Conservation (phyloP, 1,140 invertebrate genomes). For the Harpegnathos saltator region DNA sequence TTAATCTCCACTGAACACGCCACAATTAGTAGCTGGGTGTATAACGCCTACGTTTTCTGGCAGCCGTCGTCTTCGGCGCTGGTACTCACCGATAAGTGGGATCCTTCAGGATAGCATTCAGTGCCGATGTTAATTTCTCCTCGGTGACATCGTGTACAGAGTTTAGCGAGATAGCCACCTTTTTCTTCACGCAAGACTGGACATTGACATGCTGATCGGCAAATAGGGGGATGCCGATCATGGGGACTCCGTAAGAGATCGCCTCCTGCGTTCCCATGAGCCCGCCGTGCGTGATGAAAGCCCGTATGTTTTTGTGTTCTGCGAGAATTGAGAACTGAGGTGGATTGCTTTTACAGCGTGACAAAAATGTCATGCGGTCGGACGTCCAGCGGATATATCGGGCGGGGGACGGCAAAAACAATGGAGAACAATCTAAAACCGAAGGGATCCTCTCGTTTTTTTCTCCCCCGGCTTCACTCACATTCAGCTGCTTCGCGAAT, state of each 20-base stretch:
- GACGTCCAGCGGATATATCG: background rate
- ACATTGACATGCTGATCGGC: constrained; percentile 85
- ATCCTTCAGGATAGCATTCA: constrained; percentile 78
- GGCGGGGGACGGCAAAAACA: no score
- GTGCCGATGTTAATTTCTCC: constrained; percentile 73
- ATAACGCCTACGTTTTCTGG: background rate
- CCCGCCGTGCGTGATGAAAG: constrained; percentile 87
- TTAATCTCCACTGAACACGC: constrained; percentile 21
- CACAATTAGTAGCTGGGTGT: background rate
- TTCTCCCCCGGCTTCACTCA: no score
- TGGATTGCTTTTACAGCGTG: background rate
- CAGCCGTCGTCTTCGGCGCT: background rate
- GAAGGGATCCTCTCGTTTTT: background rate
- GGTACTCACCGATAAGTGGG: constrained; percentile 76
- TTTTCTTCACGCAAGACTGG: constrained; percentile 44
- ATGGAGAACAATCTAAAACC: background rate
- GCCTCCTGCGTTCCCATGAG: constrained; percentile 84
- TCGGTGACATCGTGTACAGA: constrained; percentile 71
- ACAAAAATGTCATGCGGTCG: background rate
- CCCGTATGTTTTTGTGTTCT: constrained; percentile 82
- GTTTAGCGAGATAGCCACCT: constrained; percentile 68
- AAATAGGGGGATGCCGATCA: constrained; percentile 85
- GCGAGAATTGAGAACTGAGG: constrained; percentile 14
- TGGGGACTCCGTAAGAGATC: constrained; percentile 82
- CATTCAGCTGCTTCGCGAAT: no score